Evolutionary conservation across 2,113 vertebrate species (phyloP).

Genomic region (Phrynosoma blainvillii): DNA sequence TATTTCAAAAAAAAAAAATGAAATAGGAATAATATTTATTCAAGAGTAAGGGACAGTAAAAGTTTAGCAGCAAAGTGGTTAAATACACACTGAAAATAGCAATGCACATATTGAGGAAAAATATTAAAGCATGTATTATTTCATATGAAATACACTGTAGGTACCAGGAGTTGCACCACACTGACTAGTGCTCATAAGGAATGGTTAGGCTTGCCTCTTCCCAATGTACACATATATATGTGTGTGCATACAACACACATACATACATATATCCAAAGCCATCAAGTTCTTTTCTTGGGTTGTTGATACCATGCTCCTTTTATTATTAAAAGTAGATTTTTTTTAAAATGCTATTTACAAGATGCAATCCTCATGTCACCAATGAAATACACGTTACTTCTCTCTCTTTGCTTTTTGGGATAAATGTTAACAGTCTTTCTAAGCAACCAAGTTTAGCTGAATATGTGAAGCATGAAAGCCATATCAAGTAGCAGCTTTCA

Average conservation of each 20-base stretch:
- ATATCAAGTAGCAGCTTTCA: constrained; percentile 72
- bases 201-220: constrained; percentile 81
- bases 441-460: constrained; percentile 74
- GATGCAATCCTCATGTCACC: constrained; percentile 60
- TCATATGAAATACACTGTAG: constrained; percentile 95
- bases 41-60: constrained; percentile 71
- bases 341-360: constrained; percentile 68
- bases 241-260: neutral
- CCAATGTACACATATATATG: constrained; percentile 72
- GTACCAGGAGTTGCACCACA: constrained; percentile 85
- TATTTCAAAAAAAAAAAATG: neutral
- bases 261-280: constrained; percentile 67
- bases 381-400: constrained; percentile 72
- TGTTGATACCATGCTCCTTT: constrained; percentile 82
- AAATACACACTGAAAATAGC: constrained; percentile 83
- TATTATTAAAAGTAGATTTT: constrained; percentile 76
- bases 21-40: constrained; percentile 61
- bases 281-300: constrained; percentile 92
- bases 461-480: constrained; percentile 68
- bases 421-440: constrained; percentile 85
- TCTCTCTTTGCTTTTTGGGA: constrained; percentile 41
- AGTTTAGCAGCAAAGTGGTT: constrained; percentile 91
- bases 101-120: constrained; percentile 72
- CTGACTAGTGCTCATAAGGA: constrained; percentile 86
- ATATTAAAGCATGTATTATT: constrained; percentile 77